Evolutionary conservation across 2,888 invertebrate genomes (phyloP).

Genomic region (Scelioninae gen. 1): DNA sequence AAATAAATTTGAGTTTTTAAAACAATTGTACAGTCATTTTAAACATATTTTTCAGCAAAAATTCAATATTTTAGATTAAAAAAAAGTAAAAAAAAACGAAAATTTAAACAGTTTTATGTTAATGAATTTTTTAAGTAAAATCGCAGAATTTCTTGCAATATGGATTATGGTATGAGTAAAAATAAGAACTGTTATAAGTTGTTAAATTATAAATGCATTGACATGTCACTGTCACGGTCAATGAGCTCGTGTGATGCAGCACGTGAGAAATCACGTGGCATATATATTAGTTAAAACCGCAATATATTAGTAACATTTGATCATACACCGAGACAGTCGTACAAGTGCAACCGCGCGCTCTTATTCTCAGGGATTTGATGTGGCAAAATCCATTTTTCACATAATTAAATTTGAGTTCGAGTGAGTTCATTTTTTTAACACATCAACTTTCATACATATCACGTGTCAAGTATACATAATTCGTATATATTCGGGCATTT

Average conservation of each 20-base stretch:
- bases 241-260: slow-evolving; percentile 24
- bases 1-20: no score
- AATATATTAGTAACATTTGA: slow-evolving; percentile 27
- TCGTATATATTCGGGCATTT: no score
- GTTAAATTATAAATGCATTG: slow-evolving; percentile 3
- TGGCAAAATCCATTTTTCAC: slow-evolving; percentile 34
- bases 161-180: neutral
- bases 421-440: slow-evolving; percentile 4
- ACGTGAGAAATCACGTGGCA: slow-evolving; percentile 36
- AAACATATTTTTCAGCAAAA: no score
- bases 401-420: slow-evolving; percentile 34
- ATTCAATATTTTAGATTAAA: no score
- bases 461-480: no score
- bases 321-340: slow-evolving; percentile 59
- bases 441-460: neutral
- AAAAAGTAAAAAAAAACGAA: no score
- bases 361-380: slow-evolving; percentile 33
- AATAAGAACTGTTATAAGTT: neutral
- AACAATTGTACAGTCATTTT: no score
- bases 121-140: no score
- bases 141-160: no score
- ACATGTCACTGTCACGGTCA: slow-evolving; percentile 40
- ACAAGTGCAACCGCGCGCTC: slow-evolving; percentile 64
- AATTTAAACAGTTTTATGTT: no score
- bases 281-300: no score